Base-by-base conservation (phyloP, 1,140 invertebrate species). In the Pararge aegeria region DNA sequence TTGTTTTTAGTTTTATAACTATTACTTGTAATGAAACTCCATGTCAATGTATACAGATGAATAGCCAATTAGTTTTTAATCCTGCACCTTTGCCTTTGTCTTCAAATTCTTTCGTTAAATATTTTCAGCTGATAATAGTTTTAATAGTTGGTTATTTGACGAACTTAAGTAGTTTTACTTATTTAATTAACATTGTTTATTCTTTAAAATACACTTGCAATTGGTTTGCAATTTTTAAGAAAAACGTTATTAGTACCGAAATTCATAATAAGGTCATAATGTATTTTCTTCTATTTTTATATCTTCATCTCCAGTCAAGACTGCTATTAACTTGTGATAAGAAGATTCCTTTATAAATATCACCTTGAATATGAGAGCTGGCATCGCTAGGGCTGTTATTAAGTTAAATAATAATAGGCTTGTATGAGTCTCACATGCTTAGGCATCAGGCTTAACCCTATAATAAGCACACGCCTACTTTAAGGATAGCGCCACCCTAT, bases 331-430 rank as follows among this genome's bases (percentile, higher is more conserved):
- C 16, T 48, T 18, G 21, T 16, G 9, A 10, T 42, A 27, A 34
- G 27, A 9, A 52, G 3, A n/a, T 9, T 16, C 21, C 4, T n/a
- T 7, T 51, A 40, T 59, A 59, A 59, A 59, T 34, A 34, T 27
- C 27, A 42, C 37, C 37, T 58, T 42, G 34, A 27, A 51, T 54
- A 34, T 21, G 34, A 54, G 37, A 18, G 21, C 20, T 40, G 6
- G 15, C 30, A 34, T 40, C 20, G 38, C 21, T n/a, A 18, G 0
- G 38, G 20, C 16, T 56, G 50, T 59, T 59, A 64, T 64, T 55
- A 64, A 46, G 42, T 55, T 59, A 18, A 49, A 59, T 64, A 64
- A 64, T 64, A 59, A 59, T 55, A 55, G 56, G 42, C 15, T 61
- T 13, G 56, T 54, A 21, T 13, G 27, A 59, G 48, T 42, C 30